Percentiles rank a stretch among this genome's conserved stretches.
phyloP scores from a whole-genome alignment of 2,113 vertebrate species.

The Blennius ocellaris region DNA sequence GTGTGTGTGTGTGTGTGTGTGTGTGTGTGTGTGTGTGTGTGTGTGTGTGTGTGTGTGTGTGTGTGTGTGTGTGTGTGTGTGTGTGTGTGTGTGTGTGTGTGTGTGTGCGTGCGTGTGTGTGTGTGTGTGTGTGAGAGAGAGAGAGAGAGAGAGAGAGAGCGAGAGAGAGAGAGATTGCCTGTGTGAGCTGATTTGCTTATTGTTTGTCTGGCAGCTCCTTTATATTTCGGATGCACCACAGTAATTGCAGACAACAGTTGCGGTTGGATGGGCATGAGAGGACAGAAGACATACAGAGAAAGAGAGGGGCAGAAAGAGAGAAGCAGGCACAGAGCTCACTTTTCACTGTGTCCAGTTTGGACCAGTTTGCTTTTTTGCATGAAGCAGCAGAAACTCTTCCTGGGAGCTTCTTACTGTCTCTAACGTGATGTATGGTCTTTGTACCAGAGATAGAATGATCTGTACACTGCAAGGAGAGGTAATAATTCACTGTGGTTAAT shows the following conservation, averaged over 20 bases:
- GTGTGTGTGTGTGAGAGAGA: constrained; percentile 4
- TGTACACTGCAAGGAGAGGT: constrained; percentile 25
- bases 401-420: constrained; percentile 2
- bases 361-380: constrained; percentile 53
- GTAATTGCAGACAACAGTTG: constrained; percentile 61
- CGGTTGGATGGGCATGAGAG: constrained; percentile 58
- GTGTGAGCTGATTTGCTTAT: constrained; percentile 44
- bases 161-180: not conserved
- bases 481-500: constrained; percentile 33
- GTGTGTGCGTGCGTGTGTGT: not conserved
- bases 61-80: too few species aligned
- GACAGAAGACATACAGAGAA: constrained; percentile 7
- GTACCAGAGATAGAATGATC: constrained; percentile 14
- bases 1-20: too few species aligned
- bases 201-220: constrained; percentile 49
- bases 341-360: constrained; percentile 61
- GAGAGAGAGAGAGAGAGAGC: not conserved
- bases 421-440: constrained; percentile 32
- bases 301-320: not conserved
- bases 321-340: constrained; percentile 27
- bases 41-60: not conserved
- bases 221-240: constrained; percentile 48
- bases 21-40: too few species aligned
- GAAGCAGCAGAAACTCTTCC: constrained; percentile 30
- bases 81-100: too few species aligned